Evolutionary conservation across 2,888 invertebrate genomes (phyloP).

Genomic region (Mesorhabditis sp.): DNA sequence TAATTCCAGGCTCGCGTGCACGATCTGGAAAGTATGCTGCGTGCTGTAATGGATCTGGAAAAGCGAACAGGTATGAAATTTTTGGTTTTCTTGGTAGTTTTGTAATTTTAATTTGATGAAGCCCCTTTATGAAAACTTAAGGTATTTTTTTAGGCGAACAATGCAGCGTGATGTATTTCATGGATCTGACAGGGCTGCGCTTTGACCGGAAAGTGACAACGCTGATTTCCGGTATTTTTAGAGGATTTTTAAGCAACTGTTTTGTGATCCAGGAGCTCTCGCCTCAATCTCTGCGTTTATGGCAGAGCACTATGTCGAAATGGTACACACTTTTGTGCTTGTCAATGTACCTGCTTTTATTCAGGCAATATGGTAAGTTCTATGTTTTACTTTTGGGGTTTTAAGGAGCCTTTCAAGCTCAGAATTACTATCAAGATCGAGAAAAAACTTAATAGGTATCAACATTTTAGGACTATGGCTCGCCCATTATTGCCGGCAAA

Average conservation of each 20-base stretch:
- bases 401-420: not conserved
- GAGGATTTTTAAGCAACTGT: not conserved
- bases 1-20: slow-evolving; percentile 37
- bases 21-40: slow-evolving; percentile 53
- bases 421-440: not conserved
- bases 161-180: slow-evolving; percentile 50
- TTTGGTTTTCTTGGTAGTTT: not conserved
- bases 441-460: not conserved
- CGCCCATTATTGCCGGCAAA: slow-evolving; percentile 50
- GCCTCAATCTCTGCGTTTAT: slow-evolving; percentile 54
- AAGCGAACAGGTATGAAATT: slow-evolving; percentile 33
- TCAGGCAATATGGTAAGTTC: slow-evolving; percentile 31
- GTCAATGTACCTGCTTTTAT: slow-evolving; percentile 55
- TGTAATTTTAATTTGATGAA: not conserved
- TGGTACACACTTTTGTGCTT: slow-evolving; percentile 52
- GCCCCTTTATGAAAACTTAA: not conserved
- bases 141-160: slow-evolving; percentile 38
- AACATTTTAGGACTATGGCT: slow-evolving; percentile 42
- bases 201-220: slow-evolving; percentile 42
- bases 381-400: not conserved
- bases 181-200: slow-evolving; percentile 52
- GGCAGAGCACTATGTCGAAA: slow-evolving; percentile 49
- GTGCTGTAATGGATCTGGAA: slow-evolving; percentile 51
- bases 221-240: slow-evolving; percentile 26
- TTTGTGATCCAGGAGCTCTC: slow-evolving; percentile 37